phyloP scores from a whole-genome alignment of 1,140 invertebrate species.

The Druon quercuslanigerum region DNA sequence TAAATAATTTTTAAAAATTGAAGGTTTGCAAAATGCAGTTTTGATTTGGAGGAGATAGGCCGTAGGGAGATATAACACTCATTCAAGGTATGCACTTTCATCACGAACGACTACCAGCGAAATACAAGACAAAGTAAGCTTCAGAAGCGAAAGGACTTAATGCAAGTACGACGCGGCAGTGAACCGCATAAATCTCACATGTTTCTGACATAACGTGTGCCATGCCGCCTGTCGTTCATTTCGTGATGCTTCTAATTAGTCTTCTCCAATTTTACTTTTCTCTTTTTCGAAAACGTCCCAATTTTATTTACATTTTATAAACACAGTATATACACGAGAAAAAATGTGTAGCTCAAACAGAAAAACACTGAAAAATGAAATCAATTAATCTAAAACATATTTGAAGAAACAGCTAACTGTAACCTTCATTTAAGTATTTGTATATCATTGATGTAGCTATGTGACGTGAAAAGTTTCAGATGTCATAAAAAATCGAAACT shows the following conservation, averaged over 20 bases:
- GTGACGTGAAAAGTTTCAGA: too few relatives aligned
- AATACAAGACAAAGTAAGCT: constrained; percentile 31
- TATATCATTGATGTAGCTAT: too few relatives aligned
- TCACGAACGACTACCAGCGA: constrained; percentile 20
- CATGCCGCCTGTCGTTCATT: constrained; percentile 14
- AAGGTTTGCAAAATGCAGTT: not conserved
- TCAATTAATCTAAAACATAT: too few relatives aligned
- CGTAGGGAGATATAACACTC: not conserved
- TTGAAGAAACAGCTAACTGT: too few relatives aligned
- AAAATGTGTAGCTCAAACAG: too few relatives aligned
- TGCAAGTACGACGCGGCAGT: constrained; percentile 12
- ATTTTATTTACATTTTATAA: not conserved
- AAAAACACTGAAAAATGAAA: too few relatives aligned
- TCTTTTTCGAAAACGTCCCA: not conserved
- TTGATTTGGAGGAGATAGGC: not conserved
- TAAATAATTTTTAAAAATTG: not conserved
- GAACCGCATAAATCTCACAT: constrained; percentile 19
- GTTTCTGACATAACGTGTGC: constrained; percentile 16
- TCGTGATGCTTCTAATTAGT: constrained; percentile 8
- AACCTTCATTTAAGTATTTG: too few relatives aligned
- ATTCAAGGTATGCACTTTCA: not conserved
- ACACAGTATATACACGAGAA: too few relatives aligned
- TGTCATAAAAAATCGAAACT: too few relatives aligned
- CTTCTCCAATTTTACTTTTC: constrained; percentile 3
- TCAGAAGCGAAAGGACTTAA: constrained; percentile 31